Conservation (phyloP, 2,797 vertebrate species). For the Nyctalus aviator region DNA sequence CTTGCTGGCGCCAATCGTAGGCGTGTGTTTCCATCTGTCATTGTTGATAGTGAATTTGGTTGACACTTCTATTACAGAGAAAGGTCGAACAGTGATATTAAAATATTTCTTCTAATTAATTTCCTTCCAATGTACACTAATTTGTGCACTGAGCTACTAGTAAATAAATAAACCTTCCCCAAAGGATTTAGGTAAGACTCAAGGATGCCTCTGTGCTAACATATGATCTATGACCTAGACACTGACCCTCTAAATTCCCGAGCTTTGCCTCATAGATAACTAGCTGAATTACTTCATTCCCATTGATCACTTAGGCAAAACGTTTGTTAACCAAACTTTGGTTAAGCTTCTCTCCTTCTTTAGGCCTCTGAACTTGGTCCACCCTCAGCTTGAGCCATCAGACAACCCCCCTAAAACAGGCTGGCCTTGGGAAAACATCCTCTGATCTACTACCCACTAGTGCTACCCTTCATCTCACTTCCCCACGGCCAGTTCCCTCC, state of each 20-base stretch:
- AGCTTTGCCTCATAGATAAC: constrained; percentile 4
- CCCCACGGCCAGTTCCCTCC: not conserved
- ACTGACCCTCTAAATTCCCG: not conserved
- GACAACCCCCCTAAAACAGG: not conserved
- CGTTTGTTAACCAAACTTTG: not conserved
- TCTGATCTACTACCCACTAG: not conserved
- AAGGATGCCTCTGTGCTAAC: not conserved
- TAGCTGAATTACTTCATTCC: not conserved
- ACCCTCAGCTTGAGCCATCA: not conserved
- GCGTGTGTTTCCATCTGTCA: too few species aligned
- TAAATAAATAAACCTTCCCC: not conserved
- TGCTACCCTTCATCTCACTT: not conserved
- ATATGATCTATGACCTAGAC: not conserved
- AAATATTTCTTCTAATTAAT: too few species aligned
- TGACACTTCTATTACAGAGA: too few species aligned
- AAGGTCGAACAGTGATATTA: too few species aligned
- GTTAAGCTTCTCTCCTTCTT: not conserved
- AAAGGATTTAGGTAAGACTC: not conserved
- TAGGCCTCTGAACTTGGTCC: not conserved
- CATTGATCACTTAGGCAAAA: not conserved
- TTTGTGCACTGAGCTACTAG: too few species aligned
- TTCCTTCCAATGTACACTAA: too few species aligned
- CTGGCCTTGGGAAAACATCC: not conserved
- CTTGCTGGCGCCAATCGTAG: too few species aligned
- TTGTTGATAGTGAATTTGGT: too few species aligned